A percentile compares a stretch with the other conserved stretches of the same genome.
Conservation (phyloP, 2,888 invertebrate species). For the Stramonita haemastoma region DNA sequence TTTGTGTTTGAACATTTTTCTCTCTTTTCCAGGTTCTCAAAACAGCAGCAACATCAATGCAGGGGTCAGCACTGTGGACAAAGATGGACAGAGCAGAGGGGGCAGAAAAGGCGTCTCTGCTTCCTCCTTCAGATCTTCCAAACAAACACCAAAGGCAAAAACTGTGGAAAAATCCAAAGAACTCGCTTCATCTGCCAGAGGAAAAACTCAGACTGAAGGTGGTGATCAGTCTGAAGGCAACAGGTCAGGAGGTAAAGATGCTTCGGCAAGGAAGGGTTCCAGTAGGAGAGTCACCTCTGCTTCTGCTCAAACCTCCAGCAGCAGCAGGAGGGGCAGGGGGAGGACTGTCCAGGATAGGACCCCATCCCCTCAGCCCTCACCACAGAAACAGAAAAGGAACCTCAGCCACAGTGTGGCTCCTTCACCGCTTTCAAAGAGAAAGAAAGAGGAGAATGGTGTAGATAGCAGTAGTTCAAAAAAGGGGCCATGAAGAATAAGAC, state of each 20-base stretch:
- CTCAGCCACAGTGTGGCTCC: background rate
- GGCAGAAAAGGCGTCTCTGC: background rate
- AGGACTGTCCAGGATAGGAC: background rate
- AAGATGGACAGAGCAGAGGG: background rate
- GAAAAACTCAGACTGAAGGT: background rate
- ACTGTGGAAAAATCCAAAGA: background rate
- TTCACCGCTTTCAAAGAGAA: background rate
- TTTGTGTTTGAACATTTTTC: background rate
- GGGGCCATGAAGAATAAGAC: background rate
- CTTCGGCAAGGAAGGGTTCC: background rate
- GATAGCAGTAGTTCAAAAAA: background rate
- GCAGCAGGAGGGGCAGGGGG: background rate
- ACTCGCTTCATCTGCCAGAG: background rate
- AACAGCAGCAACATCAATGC: slow-evolving; percentile 33
- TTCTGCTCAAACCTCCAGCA: background rate
- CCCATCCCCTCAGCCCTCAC: background rate
- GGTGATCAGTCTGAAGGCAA: background rate
- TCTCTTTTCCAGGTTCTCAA: slow-evolving; percentile 17
- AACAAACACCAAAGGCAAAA: background rate
- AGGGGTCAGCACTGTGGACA: slow-evolving; percentile 15
- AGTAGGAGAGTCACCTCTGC: background rate
- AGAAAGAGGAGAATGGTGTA: background rate
- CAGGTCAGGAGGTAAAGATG: background rate
- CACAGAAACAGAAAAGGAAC: background rate
- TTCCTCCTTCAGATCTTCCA: background rate